Conservation (phyloP, 2,797 vertebrate species). For the Sebastes trivittatus region DNA sequence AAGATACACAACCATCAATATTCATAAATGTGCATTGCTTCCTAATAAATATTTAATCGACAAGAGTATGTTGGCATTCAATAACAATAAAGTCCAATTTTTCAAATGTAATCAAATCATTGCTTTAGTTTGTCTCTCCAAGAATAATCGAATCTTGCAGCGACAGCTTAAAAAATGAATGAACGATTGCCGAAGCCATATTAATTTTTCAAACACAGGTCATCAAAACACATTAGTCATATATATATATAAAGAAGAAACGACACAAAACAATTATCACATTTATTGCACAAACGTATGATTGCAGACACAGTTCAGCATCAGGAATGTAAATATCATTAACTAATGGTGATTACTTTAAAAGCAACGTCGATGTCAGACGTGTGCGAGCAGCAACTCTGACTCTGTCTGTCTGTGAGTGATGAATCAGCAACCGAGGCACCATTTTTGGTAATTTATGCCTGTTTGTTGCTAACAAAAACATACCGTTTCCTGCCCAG, state of each 20-base stretch:
- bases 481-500: constrained; percentile 68
- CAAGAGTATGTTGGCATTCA: background rate
- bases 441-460: constrained; percentile 67
- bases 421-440: constrained; percentile 49
- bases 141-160: background rate
- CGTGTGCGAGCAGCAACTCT: constrained; percentile 33
- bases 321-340: constrained; percentile 59
- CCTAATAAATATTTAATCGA: background rate
- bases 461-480: constrained; percentile 73
- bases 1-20: background rate
- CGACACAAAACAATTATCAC: constrained; percentile 66
- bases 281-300: constrained; percentile 72
- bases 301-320: constrained; percentile 40
- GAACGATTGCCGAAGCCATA: background rate
- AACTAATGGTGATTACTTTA: constrained; percentile 54
- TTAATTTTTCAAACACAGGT: background rate
- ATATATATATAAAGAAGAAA: constrained; percentile 43
- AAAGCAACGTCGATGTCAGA: constrained; percentile 29
- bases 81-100: background rate
- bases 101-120: background rate
- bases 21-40: background rate
- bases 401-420: constrained; percentile 36
- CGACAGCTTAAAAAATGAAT: background rate
- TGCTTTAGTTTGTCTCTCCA: background rate
- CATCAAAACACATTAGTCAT: constrained; percentile 17